phyloP scores from a whole-genome alignment of 2,888 invertebrate genomes.

The Troides aeacus region DNA sequence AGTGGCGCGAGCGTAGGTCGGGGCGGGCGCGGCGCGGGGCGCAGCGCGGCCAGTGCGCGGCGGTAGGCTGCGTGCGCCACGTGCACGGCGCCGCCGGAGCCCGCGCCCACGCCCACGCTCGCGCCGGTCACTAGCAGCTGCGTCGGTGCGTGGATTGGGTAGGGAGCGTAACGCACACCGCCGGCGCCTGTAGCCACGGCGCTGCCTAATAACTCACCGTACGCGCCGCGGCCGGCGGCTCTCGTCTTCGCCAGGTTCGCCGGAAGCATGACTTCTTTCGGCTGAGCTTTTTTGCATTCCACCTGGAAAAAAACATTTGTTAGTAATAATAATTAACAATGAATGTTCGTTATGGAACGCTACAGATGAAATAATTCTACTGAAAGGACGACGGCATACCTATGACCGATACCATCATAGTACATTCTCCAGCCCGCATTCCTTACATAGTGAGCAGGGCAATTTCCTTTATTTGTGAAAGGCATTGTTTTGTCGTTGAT shows the following conservation, averaged over 20 bases:
- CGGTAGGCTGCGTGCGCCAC: conserved; percentile 66
- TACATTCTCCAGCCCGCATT: too few relatives aligned
- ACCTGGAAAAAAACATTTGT: conserved; percentile 83
- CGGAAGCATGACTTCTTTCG: conserved; percentile 99
- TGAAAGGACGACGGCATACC: too few relatives aligned
- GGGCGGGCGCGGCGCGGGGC: conserved; percentile 63
- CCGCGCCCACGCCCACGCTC: conserved; percentile 58
- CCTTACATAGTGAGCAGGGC: too few relatives aligned
- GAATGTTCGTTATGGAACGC: too few relatives aligned
- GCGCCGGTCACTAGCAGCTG: conserved; percentile 69
- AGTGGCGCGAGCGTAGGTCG: conserved; percentile 65
- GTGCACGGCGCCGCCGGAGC: conserved; percentile 54
- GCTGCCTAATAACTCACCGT: conserved; percentile 97
- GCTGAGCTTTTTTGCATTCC: conserved; percentile 99
- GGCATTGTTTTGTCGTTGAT: too few relatives aligned
- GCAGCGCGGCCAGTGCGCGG: conserved; percentile 69
- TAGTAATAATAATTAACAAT: not conserved
- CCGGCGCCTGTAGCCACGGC: conserved; percentile 80
- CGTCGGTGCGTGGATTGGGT: conserved; percentile 78
- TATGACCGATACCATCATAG: too few relatives aligned
- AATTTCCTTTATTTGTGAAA: too few relatives aligned
- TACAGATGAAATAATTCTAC: too few relatives aligned
- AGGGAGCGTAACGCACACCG: conserved; percentile 82
- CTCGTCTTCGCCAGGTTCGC: conserved; percentile 97
- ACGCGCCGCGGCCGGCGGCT: conserved; percentile 96